phyloP scores from a whole-genome alignment of 1,140 invertebrate genomes.

The Drosophila subpulchrella region DNA sequence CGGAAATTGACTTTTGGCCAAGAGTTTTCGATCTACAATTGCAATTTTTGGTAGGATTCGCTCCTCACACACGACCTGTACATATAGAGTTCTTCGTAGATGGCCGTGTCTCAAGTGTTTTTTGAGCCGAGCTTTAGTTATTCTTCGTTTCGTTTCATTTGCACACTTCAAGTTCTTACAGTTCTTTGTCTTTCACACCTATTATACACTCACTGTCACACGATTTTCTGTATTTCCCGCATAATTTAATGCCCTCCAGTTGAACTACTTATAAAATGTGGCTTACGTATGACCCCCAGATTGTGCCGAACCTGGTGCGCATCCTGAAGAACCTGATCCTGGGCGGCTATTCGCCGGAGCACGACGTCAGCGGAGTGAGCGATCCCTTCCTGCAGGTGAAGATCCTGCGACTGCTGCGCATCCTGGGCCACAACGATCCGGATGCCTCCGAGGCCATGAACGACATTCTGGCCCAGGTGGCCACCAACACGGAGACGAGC shows the following conservation, averaged over 20 bases:
- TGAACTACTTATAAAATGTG: neutral
- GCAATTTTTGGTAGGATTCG: constrained; percentile 24
- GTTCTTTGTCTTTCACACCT: constrained; percentile 27
- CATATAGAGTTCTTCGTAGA: constrained; percentile 23
- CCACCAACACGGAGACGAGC: constrained; percentile 98
- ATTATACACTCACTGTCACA: constrained; percentile 17
- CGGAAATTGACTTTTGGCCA: constrained; percentile 14
- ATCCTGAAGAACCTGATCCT: constrained; percentile 99
- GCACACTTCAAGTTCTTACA: constrained; percentile 1
- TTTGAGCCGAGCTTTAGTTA: constrained; percentile 6
- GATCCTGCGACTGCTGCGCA: constrained; percentile 96
- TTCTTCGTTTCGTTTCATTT: constrained; percentile 21
- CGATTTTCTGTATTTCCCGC: constrained; percentile 27
- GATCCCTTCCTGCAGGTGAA: constrained; percentile 99
- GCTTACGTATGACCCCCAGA: constrained; percentile 86
- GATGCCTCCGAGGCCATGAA: constrained; percentile 99
- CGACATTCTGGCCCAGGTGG: constrained; percentile 99
- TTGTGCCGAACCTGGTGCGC: constrained; percentile 98
- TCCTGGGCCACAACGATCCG: constrained; percentile 97
- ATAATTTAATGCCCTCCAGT: neutral
- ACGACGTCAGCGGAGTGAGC: constrained; percentile 99
- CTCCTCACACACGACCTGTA: constrained; percentile 20
- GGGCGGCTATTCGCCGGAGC: constrained; percentile 99
- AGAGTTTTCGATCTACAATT: constrained; percentile 6
- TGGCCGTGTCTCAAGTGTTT: constrained; percentile 1